A percentile compares a stretch with the other conserved stretches of the same genome.
phyloP scores from a whole-genome alignment of 2,797 vertebrate species.

The Prunella strophiata region DNA sequence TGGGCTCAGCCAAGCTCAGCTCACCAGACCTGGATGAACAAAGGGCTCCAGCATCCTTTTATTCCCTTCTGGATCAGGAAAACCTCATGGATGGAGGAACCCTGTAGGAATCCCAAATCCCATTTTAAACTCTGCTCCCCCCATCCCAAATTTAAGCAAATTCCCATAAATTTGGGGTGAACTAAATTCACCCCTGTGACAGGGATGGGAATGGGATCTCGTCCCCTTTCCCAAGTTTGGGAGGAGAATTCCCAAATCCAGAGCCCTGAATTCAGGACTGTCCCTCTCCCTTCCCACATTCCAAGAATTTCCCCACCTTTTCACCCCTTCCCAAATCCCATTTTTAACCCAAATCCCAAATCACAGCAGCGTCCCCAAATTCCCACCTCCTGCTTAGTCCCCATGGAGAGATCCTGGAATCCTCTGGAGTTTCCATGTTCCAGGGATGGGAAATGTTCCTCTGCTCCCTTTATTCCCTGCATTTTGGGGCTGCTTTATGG shows the following conservation, averaged over 20 bases:
- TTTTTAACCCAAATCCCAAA: not conserved
- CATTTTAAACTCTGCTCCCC: not conserved
- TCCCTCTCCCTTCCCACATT: not conserved
- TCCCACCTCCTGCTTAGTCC: fast-evolving
- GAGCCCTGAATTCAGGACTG: no score
- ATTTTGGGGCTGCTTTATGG: slow-evolving; percentile 69
- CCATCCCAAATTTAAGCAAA: not conserved
- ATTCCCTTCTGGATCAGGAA: not conserved
- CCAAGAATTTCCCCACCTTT: not conserved
- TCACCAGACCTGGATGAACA: not conserved
- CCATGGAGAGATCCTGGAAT: fast-evolving
- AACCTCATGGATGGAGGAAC: not conserved
- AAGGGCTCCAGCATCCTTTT: not conserved
- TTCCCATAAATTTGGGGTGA: not conserved
- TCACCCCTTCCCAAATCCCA: fast-evolving
- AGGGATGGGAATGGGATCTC: not conserved
- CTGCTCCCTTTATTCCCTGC: slow-evolving; percentile 43
- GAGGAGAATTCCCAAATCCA: not conserved
- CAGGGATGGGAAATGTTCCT: not conserved
- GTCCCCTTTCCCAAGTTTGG: not conserved
- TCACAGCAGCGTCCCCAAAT: fast-evolving
- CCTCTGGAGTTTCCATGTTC: fast-evolving
- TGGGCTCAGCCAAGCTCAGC: not conserved
- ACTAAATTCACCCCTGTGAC: no score
- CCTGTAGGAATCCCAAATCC: not conserved